Conservation (phyloP, 2,888 invertebrate species). For the Leptura quadrifasciata region DNA sequence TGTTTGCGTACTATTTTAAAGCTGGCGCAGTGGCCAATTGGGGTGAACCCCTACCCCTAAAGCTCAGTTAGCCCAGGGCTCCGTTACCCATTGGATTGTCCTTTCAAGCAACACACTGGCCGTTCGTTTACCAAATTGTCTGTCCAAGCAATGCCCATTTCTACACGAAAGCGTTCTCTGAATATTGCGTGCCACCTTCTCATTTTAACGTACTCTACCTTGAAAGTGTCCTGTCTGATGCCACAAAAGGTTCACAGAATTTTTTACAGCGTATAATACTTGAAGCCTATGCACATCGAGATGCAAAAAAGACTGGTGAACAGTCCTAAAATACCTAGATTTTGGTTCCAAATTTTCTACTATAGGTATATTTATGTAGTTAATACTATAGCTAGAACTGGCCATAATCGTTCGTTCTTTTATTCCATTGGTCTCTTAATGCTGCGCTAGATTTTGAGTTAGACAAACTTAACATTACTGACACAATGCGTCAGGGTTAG, state of each 20-base stretch:
- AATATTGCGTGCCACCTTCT: conserved; percentile 18
- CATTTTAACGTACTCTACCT: conserved; percentile 40
- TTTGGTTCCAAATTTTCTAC: conserved; percentile 73
- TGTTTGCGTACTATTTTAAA: no score
- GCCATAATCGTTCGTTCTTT: conserved; percentile 74
- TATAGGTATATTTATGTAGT: conserved; percentile 72
- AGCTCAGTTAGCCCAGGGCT: no score
- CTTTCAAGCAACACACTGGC: no score
- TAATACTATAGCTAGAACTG: conserved; percentile 82
- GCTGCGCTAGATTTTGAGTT: conserved; percentile 27
- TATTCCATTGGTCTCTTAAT: conserved; percentile 63
- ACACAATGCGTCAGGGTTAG: conserved; percentile 10
- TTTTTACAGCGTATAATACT: conserved; percentile 71
- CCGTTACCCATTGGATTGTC: no score
- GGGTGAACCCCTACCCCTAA: no score
- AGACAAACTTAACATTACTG: conserved; percentile 4
- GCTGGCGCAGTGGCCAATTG: no score
- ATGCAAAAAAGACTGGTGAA: conserved; percentile 69
- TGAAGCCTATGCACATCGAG: conserved; percentile 73
- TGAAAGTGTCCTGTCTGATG: conserved; percentile 57
- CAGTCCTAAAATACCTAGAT: conserved; percentile 70
- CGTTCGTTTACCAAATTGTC: not conserved
- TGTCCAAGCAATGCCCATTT: not conserved
- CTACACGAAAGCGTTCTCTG: not conserved
- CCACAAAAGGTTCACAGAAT: conserved; percentile 71